These are phyloP conservation scores for Paradoxurus hermaphroditus DNA, from an alignment of 2,113 vertebrate genomes.

Conservation along the genomic window DNA sequence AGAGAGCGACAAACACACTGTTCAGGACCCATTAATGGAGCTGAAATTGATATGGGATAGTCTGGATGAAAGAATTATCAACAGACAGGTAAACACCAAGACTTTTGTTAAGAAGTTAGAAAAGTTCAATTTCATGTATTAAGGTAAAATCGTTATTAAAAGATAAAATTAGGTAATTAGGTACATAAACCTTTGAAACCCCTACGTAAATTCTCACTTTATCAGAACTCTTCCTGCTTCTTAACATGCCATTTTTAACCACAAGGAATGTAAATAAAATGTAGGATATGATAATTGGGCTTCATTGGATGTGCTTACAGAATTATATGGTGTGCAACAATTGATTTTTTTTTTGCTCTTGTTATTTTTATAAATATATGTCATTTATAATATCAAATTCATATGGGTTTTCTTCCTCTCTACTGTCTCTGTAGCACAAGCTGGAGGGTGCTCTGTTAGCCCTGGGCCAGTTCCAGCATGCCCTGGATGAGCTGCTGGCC, in stretches of 20 bases:
- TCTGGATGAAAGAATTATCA: conserved; percentile 94
- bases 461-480: conserved; percentile 97
- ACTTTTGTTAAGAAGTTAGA: not conserved
- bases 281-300: not conserved
- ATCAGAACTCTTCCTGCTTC: not conserved
- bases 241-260: not conserved
- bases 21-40: conserved; percentile 94
- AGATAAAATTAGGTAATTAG: not conserved
- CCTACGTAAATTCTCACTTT: not conserved
- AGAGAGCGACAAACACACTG: conserved; percentile 89
- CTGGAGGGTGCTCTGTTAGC: conserved; percentile 96
- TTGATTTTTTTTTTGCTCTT: not conserved
- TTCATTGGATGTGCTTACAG: not conserved
- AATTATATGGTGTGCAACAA: not conserved
- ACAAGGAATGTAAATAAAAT: not conserved
- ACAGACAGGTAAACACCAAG: conserved; percentile 89
- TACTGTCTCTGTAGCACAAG: conserved; percentile 91
- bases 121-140: not conserved
- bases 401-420: conserved; percentile 28
- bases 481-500: conserved; percentile 93
- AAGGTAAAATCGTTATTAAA: not conserved
- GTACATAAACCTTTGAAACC: not conserved
- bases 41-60: conserved; percentile 93
- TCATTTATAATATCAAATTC: not conserved
- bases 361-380: not conserved